Conservation (phyloP, 2,113 vertebrate species). For the Spheniscus mendiculus region DNA sequence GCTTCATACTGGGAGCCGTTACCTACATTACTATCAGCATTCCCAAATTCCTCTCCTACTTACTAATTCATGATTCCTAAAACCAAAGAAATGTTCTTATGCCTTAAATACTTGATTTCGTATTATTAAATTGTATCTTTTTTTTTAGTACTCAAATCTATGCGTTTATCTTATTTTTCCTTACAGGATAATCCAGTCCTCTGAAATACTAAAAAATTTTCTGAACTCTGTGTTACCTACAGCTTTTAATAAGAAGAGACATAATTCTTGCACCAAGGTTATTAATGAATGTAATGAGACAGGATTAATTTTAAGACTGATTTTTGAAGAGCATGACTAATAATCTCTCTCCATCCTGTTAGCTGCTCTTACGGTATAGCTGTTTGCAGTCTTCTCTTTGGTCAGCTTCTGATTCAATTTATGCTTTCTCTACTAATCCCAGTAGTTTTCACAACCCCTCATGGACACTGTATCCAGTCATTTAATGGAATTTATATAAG, state of each 20-base stretch:
- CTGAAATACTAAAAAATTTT: neutral
- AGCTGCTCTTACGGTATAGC: neutral
- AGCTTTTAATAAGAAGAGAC: neutral
- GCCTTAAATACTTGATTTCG: neutral
- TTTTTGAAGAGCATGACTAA: constrained; percentile 3
- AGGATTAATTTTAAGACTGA: neutral
- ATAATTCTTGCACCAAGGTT: neutral
- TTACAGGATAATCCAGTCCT: neutral
- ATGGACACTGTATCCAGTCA: neutral
- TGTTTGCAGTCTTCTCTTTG: neutral
- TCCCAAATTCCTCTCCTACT: neutral
- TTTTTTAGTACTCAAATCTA: neutral
- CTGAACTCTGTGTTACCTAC: neutral
- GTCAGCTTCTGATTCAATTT: neutral
- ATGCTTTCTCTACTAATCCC: neutral
- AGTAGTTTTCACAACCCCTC: neutral
- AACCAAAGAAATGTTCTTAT: neutral
- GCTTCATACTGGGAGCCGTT: neutral
- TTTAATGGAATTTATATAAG: neutral
- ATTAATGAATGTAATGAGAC: neutral
- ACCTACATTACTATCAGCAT: neutral
- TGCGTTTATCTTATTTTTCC: neutral
- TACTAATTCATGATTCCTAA: neutral
- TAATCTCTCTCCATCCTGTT: neutral
- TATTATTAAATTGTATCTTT: neutral